phyloP scores from a whole-genome alignment of 2,797 vertebrate genomes.

The Clarias fuscus region DNA sequence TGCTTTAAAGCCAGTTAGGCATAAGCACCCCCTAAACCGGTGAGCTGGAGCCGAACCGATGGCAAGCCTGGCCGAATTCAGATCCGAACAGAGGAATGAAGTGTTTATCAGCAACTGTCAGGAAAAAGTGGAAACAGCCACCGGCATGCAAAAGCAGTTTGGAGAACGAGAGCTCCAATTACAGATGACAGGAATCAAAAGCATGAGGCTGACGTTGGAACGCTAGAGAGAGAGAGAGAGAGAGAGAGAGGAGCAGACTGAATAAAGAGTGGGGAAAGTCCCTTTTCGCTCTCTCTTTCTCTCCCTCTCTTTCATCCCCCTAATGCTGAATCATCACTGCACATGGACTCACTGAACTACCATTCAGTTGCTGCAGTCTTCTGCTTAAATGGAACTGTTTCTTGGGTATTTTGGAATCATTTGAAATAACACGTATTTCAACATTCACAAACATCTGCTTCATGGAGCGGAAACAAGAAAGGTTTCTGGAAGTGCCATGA shows the following conservation, averaged over 20 bases:
- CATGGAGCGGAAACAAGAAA: background rate
- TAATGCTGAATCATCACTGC: conserved; percentile 30
- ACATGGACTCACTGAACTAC: conserved; percentile 8
- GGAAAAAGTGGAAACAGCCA: conserved; percentile 44
- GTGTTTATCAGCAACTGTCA: conserved; percentile 43
- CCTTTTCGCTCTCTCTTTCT: conserved; percentile 20
- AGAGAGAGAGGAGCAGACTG: background rate
- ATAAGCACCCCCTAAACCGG: conserved; percentile 23
- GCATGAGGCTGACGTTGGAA: conserved; percentile 34
- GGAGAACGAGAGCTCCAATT: conserved; percentile 46
- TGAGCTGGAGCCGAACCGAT: background rate
- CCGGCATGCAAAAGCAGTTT: conserved; percentile 34
- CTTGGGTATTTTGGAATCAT: background rate
- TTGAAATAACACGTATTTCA: background rate
- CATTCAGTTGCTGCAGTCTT: background rate
- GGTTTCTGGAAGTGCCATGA: background rate
- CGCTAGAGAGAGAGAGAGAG: background rate
- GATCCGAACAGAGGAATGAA: conserved; percentile 16
- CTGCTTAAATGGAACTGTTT: background rate
- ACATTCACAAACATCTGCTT: background rate
- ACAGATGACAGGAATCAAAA: conserved; percentile 49
- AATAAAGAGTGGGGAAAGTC: conserved; percentile 26
- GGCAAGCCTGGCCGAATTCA: conserved; percentile 17
- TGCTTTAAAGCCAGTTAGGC: background rate
- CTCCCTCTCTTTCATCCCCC: background rate